A percentile compares a stretch with the other conserved stretches of the same genome.
Conservation (phyloP, 1,140 invertebrate species). For the Drosophila miranda region DNA sequence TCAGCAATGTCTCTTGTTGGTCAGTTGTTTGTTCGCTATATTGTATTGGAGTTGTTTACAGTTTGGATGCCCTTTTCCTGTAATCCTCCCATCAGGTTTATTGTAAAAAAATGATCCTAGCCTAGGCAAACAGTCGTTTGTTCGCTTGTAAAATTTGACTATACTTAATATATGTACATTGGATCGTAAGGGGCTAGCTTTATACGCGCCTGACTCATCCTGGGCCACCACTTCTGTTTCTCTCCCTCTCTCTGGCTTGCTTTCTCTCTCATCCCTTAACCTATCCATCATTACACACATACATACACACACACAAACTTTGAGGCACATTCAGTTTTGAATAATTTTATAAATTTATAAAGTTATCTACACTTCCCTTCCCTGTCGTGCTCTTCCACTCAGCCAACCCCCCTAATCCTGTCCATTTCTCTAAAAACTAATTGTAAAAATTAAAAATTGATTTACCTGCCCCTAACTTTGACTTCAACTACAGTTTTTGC, state of each 20-base stretch:
- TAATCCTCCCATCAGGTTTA: neutral
- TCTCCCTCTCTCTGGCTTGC: neutral
- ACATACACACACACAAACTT: constrained; percentile 37
- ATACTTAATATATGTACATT: constrained; percentile 54
- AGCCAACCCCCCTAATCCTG: neutral
- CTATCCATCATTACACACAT: constrained; percentile 44
- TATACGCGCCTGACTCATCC: neutral
- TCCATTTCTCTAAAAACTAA: constrained; percentile 48
- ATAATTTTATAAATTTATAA: constrained; percentile 74
- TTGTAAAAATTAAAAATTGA: constrained; percentile 79
- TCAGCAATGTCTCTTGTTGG: constrained; percentile 41
- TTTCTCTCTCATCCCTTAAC: constrained; percentile 27
- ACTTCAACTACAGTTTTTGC: constrained; percentile 32
- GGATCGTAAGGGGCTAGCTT: constrained; percentile 45
- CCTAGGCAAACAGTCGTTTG: constrained; percentile 27
- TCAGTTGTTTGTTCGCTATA: constrained; percentile 13
- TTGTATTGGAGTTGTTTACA: neutral
- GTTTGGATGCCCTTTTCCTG: neutral
- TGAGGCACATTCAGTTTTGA: constrained; percentile 80
- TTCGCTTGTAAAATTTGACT: constrained; percentile 73
- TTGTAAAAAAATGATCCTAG: constrained; percentile 62
- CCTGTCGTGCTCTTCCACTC: too few relatives aligned
- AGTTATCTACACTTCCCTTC: constrained; percentile 38
- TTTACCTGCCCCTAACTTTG: constrained; percentile 48
- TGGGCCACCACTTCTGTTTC: neutral